Conservation (phyloP, 2,888 invertebrate species). For the Tridacna crocea region DNA sequence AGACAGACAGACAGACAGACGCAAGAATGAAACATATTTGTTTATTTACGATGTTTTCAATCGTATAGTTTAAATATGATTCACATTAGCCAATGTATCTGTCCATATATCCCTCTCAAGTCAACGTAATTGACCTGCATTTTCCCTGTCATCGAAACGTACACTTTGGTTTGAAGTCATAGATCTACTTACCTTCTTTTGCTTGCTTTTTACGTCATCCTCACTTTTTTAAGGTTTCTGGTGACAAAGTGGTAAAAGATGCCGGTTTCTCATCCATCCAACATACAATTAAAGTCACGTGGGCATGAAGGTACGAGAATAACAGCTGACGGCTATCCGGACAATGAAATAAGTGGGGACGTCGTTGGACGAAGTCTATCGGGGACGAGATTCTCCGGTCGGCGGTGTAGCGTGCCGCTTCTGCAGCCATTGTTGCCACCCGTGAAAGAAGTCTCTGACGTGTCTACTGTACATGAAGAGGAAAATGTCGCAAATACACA, state of each 20-base stretch:
- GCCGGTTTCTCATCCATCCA: background rate
- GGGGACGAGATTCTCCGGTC: conserved; percentile 9
- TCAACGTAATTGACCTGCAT: too few species aligned
- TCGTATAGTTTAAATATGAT: too few species aligned
- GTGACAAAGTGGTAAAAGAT: background rate
- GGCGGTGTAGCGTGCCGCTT: conserved; percentile 7
- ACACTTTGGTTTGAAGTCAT: too few species aligned
- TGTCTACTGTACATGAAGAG: background rate
- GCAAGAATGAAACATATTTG: too few species aligned
- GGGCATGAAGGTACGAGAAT: conserved; percentile 5
- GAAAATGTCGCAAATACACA: background rate
- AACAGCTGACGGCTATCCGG: background rate
- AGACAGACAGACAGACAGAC: too few species aligned
- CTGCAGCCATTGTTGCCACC: background rate
- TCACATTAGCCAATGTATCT: too few species aligned
- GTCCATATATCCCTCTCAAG: too few species aligned
- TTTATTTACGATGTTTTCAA: too few species aligned
- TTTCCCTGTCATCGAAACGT: too few species aligned
- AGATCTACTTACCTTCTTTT: too few species aligned
- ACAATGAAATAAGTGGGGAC: background rate
- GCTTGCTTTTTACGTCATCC: too few species aligned
- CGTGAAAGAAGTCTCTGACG: background rate
- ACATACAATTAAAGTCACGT: conserved; percentile 11
- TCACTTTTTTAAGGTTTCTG: background rate
- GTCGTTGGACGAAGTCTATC: conserved; percentile 9